Base-by-base conservation (phyloP, 2,797 vertebrate species). In the Platalea minor region DNA sequence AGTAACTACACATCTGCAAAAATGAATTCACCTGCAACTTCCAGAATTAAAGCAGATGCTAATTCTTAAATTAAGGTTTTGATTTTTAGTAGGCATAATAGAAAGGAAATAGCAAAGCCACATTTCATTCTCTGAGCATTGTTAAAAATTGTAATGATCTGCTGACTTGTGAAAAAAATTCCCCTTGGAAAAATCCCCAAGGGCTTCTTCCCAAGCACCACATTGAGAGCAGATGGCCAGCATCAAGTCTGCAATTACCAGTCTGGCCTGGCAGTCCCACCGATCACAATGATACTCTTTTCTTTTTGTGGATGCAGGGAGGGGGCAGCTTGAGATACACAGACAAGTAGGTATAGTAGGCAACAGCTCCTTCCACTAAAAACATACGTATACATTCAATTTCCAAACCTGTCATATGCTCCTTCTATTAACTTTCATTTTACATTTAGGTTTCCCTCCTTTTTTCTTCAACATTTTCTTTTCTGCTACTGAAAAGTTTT, bases 221-320 rank as follows among this genome's bases (percentile, higher is more conserved):
- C 90, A 77, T 3, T 20, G 57, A 84, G 26, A 91, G 82, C 94
- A 96, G 83, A 96, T 88, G 88, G 94, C 29, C 80, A 91, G 39
- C 68, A 88, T 56, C 60, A 89, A 64, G 57, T 41, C 85, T 90
- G 57, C 72, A 87, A 83, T 85, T 92, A 85, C 65, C 59, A 89
- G 43, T 21, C 61, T 51, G 84, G 82, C 48, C 85, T 56, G 43
- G 72, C 78, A 94, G 35, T 9, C 28, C 37, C 70, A 84, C 31
- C 64, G 56, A 88, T 59, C 64, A 54, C 37, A 70, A 20, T 5
- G 79, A 91, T 31, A 91, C 28, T 23, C 56, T 50, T 45, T 63
- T 68, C 69, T 75, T 64, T 61, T 18, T 6, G 4, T 31, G 35
- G 19, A 65, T 26, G n/a, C 13, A 6, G 19, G 33, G 26, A 91